Evolutionary conservation across 2,888 invertebrate species (phyloP), one percentile per base, ranked within the genome.

Genomic region (Hydraecia micacea): DNA sequence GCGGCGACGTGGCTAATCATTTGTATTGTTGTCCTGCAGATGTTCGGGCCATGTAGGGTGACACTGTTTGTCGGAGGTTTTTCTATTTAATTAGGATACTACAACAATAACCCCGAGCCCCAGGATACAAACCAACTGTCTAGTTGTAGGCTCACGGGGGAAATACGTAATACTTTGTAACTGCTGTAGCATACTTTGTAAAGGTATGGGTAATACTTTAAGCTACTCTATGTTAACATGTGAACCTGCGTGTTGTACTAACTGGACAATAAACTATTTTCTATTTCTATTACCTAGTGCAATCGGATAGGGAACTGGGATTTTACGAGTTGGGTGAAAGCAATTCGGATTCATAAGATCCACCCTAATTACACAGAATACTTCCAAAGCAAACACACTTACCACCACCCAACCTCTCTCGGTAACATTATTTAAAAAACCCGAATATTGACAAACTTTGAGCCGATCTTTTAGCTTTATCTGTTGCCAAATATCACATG

Each of bases 1-100:
- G 90, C 91, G 89, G 79, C 81, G 93, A 93, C 91, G 91, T 91
- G 93, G 94, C 94, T 96, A 95, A 96, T 96, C 95, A 95, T 91
- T 91, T 81, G 91, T 93, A 96, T 96, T 96, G 96, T 96, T 90
- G 87, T 63, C 80, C 74, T 89, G 93, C 95, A 95, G 93, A 95
- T 95, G 95, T 92, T 92, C 80, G 83, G 66, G 39, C 42, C 46
- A 55, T 11, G 84, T 90, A 87, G 86, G 90, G 93, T 91, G 91
- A 88, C 94, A 75, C 85, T 73, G 55, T 21, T 72, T 73, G 5
- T 32, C 5, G 15, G 2, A 32, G n/a, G 58, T 2, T 55, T 28
- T 46, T 82, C 1, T 8, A 66, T 9, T 21, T 36, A 7, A 42
- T 74, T 60, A 1, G 21, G n/a, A n/a, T 42, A 21, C 2, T 49